These are phyloP conservation scores for Choloepus hoffmanni DNA, from an alignment of 2,113 vertebrate species.

Conservation along the genomic window DNA sequence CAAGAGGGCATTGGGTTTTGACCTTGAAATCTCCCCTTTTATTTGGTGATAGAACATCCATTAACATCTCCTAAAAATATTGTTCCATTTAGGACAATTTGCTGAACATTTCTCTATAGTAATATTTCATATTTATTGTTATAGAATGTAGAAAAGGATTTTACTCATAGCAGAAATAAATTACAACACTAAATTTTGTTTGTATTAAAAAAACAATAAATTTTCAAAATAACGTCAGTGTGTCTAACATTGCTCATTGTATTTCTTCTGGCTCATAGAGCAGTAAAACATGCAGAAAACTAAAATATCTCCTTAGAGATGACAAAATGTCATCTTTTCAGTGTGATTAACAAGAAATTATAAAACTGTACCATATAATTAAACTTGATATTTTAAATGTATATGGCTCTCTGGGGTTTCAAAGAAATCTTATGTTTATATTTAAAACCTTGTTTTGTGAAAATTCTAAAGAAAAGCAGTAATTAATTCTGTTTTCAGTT, in stretches of 20 bases:
- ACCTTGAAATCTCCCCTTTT: neutral
- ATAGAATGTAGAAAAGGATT: conserved; percentile 19
- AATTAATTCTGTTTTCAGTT: neutral
- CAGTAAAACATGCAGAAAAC: neutral
- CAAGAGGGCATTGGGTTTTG: neutral
- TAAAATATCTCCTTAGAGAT: neutral
- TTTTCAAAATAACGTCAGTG: conserved; percentile 19
- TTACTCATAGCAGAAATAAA: neutral
- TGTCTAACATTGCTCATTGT: neutral
- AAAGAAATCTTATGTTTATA: neutral
- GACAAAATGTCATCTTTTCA: conserved; percentile 35
- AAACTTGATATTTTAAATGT: conserved; percentile 4
- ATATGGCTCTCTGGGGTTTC: conserved; percentile 16
- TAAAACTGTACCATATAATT: neutral
- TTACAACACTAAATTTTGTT: neutral
- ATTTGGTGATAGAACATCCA: neutral
- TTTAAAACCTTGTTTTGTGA: neutral
- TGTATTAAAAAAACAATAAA: conserved; percentile 40
- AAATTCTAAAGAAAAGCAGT: neutral
- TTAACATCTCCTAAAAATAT: neutral
- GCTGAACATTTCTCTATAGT: conserved; percentile 3
- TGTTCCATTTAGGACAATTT: neutral
- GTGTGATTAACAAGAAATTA: neutral
- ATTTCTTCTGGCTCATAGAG: neutral
- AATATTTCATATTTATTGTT: conserved; percentile 30